phyloP scores from a whole-genome alignment of 2,888 invertebrate species.

The Panzeria rudis region DNA sequence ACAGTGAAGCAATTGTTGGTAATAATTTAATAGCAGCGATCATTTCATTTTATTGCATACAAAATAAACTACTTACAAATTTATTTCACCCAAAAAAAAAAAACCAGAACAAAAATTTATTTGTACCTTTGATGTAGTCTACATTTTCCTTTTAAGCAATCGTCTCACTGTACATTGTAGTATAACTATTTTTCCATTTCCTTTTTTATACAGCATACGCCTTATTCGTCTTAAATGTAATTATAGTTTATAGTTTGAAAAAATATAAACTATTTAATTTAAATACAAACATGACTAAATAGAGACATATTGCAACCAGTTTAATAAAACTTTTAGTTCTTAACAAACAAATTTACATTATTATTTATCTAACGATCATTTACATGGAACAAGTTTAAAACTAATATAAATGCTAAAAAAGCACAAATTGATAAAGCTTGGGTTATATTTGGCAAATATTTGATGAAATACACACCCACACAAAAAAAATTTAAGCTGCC shows the following conservation, averaged over 20 bases:
- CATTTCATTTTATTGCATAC: no score
- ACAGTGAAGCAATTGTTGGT: no score
- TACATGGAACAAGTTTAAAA: slow-evolving; percentile 20
- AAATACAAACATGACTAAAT: background rate
- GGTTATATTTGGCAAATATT: background rate
- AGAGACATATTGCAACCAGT: slow-evolving; percentile 9
- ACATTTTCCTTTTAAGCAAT: background rate
- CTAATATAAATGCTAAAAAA: background rate
- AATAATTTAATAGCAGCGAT: no score
- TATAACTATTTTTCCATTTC: background rate
- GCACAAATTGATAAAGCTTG: background rate
- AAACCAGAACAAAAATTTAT: no score
- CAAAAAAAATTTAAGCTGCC: no score
- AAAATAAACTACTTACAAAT: no score
- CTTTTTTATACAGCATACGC: background rate
- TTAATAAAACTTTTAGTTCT: slow-evolving; percentile 23
- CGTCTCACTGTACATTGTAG: background rate
- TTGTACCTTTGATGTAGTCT: no score
- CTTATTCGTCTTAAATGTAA: background rate
- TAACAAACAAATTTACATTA: slow-evolving; percentile 14
- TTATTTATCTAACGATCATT: background rate
- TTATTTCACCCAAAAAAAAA: no score
- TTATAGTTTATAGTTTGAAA: background rate
- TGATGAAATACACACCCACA: no score
- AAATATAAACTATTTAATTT: slow-evolving; percentile 2